A percentile compares a stretch with the other conserved stretches of the same genome.
Conservation (phyloP, 2,888 invertebrate species). For the Atethmia centrago region DNA sequence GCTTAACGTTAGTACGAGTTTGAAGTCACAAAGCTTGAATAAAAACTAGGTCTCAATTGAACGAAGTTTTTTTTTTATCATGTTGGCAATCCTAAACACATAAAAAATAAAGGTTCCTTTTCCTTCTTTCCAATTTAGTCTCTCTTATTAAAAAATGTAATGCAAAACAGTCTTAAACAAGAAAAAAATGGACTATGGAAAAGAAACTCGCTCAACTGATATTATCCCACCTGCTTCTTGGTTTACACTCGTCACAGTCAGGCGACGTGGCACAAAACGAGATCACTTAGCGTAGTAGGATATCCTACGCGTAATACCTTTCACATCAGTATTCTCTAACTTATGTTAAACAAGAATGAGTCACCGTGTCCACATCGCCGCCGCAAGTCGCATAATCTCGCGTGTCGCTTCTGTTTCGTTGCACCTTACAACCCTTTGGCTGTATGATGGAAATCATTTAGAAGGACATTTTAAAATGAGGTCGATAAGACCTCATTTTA, state of each 20-base stretch:
- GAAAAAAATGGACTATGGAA: neutral
- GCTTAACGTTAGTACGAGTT: conserved; percentile 1
- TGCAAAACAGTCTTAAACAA: neutral
- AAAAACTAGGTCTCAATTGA: too few species aligned
- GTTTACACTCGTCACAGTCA: conserved; percentile 6
- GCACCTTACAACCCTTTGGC: conserved; percentile 27
- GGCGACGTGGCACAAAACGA: conserved; percentile 26
- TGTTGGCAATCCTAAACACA: too few species aligned
- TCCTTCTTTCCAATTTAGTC: neutral
- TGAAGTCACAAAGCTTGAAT: neutral
- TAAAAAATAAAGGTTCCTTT: neutral
- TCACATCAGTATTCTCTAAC: conserved; percentile 25
- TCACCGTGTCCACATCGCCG: conserved; percentile 13
- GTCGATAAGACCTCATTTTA: conserved; percentile 6
- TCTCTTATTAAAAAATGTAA: neutral
- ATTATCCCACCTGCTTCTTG: neutral
- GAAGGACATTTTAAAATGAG: conserved; percentile 46
- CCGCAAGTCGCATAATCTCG: conserved; percentile 19
- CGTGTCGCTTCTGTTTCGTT: conserved; percentile 30
- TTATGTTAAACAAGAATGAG: conserved; percentile 40
- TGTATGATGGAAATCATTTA: conserved; percentile 53
- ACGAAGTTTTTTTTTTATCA: too few species aligned
- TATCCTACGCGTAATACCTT: neutral
- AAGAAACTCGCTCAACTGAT: neutral
- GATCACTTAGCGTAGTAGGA: conserved; percentile 9